phyloP scores from a whole-genome alignment of 1,140 invertebrate species.

The Drosophila tani region DNA sequence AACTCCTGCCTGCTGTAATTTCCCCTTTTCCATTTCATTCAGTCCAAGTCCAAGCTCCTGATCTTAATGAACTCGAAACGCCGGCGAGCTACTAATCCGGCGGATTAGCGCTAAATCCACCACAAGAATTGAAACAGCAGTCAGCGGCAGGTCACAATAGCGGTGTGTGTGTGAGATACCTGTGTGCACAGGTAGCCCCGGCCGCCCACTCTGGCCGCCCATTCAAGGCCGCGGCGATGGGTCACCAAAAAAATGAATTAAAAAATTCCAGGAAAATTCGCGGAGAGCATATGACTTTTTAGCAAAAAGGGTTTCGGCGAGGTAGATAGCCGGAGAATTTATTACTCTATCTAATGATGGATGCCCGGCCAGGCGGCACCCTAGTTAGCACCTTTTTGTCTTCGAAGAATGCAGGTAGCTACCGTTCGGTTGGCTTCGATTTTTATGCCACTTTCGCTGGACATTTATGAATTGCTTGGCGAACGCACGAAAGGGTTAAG shows the following conservation, averaged over 20 bases:
- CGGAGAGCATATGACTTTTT: slow-evolving; percentile 70
- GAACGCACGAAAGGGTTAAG: slow-evolving; percentile 44
- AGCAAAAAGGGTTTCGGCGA: slow-evolving; percentile 50
- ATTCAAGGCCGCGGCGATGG: slow-evolving; percentile 34
- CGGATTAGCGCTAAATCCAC: slow-evolving; percentile 77
- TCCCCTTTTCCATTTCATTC: slow-evolving; percentile 55
- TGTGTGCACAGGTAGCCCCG: slow-evolving; percentile 19
- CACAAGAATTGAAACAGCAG: slow-evolving; percentile 78
- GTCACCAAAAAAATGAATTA: slow-evolving; percentile 51
- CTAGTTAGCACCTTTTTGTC: slow-evolving; percentile 81
- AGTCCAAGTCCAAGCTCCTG: slow-evolving; percentile 49
- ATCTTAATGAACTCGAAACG: slow-evolving; percentile 73
- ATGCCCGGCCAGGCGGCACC: slow-evolving; percentile 14
- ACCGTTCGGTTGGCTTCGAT: slow-evolving; percentile 23
- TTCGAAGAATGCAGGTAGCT: slow-evolving; percentile 72
- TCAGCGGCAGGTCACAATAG: slow-evolving; percentile 27
- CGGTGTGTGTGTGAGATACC: not conserved
- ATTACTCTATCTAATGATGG: slow-evolving; percentile 51
- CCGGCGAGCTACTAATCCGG: slow-evolving; percentile 62
- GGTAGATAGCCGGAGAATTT: slow-evolving; percentile 23
- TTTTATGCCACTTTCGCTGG: slow-evolving; percentile 72
- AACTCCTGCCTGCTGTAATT: slow-evolving; percentile 6
- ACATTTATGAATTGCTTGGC: slow-evolving; percentile 65
- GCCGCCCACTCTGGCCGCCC: slow-evolving; percentile 9
- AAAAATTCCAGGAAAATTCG: slow-evolving; percentile 46